phyloP scores from a whole-genome alignment of 2,113 vertebrate genomes.

The Lepidothrix coronata region DNA sequence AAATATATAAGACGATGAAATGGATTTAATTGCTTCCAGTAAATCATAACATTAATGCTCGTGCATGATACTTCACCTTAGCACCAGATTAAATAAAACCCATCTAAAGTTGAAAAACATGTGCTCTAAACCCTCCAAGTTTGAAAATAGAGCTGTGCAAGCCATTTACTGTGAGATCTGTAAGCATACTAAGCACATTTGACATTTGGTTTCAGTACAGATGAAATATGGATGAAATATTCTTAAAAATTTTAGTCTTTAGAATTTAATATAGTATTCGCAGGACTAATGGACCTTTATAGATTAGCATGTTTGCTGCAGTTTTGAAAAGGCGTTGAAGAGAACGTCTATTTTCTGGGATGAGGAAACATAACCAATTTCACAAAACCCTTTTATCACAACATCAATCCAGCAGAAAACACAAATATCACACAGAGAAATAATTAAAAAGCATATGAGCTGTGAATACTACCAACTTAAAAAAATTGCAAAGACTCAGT shows the following conservation, averaged over 20 bases:
- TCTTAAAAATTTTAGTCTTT: background rate
- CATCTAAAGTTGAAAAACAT: background rate
- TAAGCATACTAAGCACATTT: background rate
- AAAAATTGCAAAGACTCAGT: background rate
- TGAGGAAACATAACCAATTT: background rate
- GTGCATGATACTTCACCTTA: background rate
- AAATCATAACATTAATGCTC: background rate
- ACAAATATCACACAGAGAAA: background rate
- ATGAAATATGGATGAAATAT: background rate
- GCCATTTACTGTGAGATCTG: background rate
- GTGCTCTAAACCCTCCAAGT: background rate
- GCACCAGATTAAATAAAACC: background rate
- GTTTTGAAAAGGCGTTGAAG: background rate
- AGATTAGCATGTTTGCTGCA: background rate
- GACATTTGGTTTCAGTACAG: background rate
- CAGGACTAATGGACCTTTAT: background rate
- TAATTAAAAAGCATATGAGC: background rate
- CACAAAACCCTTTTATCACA: background rate
- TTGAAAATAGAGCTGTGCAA: background rate
- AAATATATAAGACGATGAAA: background rate
- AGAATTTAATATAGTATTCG: background rate
- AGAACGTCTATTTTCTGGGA: fast-evolving
- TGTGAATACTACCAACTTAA: background rate
- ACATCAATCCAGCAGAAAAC: background rate
- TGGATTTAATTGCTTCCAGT: background rate